Percentiles rank a stretch among this genome's conserved stretches.
Conservation (phyloP, 30 jellyfish, hydroid and myxozoan species). For the Mastigias papua region DNA sequence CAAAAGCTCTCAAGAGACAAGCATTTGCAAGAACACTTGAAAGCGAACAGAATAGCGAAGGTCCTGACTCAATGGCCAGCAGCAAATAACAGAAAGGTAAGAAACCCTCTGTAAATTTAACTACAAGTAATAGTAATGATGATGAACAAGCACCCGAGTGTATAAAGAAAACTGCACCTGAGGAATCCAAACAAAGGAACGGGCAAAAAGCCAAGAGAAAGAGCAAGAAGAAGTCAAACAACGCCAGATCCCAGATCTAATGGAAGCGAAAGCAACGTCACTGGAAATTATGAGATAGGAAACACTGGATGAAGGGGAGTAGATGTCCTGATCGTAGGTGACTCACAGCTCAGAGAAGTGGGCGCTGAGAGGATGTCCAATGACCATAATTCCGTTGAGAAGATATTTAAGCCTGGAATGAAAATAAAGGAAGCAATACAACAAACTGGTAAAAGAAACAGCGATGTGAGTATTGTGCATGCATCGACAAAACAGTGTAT, state of each 20-base stretch:
- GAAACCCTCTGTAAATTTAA: background rate
- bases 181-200: background rate
- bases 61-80: background rate
- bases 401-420: slow-evolving; percentile 44
- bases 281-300: background rate
- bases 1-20: background rate
- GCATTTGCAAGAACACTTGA: background rate
- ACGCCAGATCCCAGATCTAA: background rate
- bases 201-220: background rate
- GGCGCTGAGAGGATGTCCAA: slow-evolving; percentile 18
- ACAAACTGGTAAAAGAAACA: slow-evolving; percentile 32
- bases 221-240: background rate
- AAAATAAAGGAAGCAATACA: slow-evolving; percentile 31
- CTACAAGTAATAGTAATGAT: background rate
- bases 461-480: slow-evolving; percentile 20
- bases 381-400: slow-evolving; percentile 18
- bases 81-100: background rate
- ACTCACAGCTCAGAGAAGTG: slow-evolving; percentile 38
- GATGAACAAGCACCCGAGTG: background rate
- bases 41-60: background rate
- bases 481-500: slow-evolving; percentile 37
- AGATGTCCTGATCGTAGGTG: slow-evolving; percentile 37
- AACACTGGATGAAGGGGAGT: slow-evolving; percentile 6
- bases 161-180: background rate
- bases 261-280: background rate